These are phyloP conservation scores for Zaprionus tsacasi DNA, from an alignment of 1,140 invertebrate species.

Conservation along the genomic window DNA sequence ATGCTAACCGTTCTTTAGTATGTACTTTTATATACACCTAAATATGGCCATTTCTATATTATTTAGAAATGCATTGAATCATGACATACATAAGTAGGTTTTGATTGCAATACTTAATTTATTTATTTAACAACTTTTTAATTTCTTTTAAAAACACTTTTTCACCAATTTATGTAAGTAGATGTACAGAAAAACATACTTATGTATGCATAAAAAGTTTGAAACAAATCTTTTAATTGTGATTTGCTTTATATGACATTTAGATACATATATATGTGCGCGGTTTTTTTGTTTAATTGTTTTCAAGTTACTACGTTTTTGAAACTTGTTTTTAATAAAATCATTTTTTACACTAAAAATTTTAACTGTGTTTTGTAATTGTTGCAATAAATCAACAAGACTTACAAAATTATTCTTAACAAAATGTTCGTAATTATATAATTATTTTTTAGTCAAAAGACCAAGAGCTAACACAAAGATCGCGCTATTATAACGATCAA, in stretches of 20 bases:
- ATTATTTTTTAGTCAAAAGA: conserved; percentile 81
- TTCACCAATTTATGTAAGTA: conserved; percentile 48
- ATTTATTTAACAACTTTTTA: conserved; percentile 27
- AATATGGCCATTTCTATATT: background rate
- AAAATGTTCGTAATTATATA: conserved; percentile 82
- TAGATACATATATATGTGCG: conserved; percentile 21
- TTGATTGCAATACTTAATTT: conserved; percentile 16
- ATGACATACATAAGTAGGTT: background rate
- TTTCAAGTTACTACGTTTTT: conserved; percentile 8
- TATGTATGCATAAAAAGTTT: conserved; percentile 10
- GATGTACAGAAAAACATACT: conserved; percentile 17
- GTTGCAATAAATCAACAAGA: conserved; percentile 75
- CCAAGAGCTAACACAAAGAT: conserved; percentile 84
- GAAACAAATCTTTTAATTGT: conserved; percentile 23
- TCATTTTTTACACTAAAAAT: conserved; percentile 36
- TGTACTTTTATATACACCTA: conserved; percentile 4
- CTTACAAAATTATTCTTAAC: conserved; percentile 77
- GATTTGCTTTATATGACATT: conserved; percentile 33
- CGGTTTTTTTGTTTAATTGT: conserved; percentile 23
- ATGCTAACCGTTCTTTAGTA: background rate
- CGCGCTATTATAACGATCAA: conserved; percentile 84
- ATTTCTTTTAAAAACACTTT: conserved; percentile 54
- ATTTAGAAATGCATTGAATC: background rate
- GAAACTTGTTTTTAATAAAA: conserved; percentile 30
- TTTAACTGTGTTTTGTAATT: conserved; percentile 61